These are phyloP conservation scores for Galbula dea DNA, from an alignment of 2,113 vertebrate genomes.

Conservation along the genomic window DNA sequence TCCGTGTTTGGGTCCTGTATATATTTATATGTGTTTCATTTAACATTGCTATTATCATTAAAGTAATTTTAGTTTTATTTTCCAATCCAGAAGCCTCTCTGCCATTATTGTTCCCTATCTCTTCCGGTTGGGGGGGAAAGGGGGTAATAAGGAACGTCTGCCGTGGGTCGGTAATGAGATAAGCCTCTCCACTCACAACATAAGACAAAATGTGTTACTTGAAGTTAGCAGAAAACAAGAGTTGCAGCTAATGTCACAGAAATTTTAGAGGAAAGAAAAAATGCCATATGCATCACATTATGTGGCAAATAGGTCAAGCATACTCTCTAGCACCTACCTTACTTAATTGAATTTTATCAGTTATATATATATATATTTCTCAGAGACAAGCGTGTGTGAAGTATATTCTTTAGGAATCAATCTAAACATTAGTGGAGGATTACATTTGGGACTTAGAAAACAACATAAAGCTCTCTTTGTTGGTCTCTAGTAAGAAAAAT, in stretches of 20 bases:
- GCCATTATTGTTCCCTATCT: no score
- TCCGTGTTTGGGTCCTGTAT: no score
- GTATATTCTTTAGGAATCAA: constrained; percentile 29
- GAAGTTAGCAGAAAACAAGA: background rate
- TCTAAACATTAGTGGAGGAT: constrained; percentile 62
- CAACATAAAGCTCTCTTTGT: background rate
- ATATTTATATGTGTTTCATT: no score
- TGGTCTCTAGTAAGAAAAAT: background rate
- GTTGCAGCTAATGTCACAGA: background rate
- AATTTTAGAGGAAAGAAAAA: background rate
- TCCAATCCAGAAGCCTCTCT: no score
- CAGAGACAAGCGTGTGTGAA: background rate
- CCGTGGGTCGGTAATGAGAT: no score
- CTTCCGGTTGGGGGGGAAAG: no score
- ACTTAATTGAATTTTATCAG: no score
- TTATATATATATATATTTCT: no score
- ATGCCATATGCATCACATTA: background rate
- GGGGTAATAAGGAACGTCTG: no score
- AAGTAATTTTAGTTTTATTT: no score
- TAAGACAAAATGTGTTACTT: background rate
- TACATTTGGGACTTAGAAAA: constrained; percentile 12
- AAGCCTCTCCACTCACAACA: no score
- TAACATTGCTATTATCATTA: no score
- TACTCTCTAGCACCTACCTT: background rate
- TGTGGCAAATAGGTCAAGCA: background rate